Percentiles rank a stretch among this genome's conserved stretches.
Evolutionary conservation across 1,140 invertebrate genomes (phyloP).

Genomic region (Odontomachus brunneus): DNA sequence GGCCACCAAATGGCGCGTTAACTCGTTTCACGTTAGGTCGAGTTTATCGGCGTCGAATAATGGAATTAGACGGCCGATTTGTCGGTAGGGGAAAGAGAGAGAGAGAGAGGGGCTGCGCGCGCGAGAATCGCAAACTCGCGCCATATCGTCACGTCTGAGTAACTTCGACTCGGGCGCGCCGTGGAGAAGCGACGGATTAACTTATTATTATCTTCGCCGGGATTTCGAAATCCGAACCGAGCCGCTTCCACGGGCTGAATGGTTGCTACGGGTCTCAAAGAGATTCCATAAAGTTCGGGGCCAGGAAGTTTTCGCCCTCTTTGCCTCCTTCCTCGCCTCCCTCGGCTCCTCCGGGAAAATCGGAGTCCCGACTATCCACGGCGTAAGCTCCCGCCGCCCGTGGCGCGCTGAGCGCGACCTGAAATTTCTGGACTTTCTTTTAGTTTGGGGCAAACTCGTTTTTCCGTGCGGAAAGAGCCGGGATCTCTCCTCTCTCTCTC

Average conservation of each 20-base stretch:
- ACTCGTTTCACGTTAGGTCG: constrained; percentile 55
- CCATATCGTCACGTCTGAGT: constrained; percentile 49
- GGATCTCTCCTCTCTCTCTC: background rate
- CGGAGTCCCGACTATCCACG: constrained; percentile 42
- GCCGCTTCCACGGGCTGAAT: background rate
- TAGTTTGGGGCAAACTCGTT: constrained; percentile 63
- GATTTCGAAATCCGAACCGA: constrained; percentile 43
- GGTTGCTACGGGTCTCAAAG: constrained; percentile 37
- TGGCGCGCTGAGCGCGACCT: constrained; percentile 46
- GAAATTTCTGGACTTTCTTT: constrained; percentile 68
- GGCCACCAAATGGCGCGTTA: constrained; percentile 39
- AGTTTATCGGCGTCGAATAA: constrained; percentile 55
- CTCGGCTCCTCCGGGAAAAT: constrained; percentile 30
- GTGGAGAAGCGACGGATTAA: constrained; percentile 43
- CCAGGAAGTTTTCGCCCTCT: constrained; percentile 60
- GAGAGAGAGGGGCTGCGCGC: background rate
- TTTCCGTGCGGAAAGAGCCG: constrained; percentile 63
- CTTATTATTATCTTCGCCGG: constrained; percentile 69
- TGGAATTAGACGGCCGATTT: constrained; percentile 55
- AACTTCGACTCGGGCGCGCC: constrained; percentile 23
- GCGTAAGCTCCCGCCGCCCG: constrained; percentile 13
- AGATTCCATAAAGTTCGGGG: constrained; percentile 71
- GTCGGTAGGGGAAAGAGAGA: constrained; percentile 4
- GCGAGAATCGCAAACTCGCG: constrained; percentile 14
- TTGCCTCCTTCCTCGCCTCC: too few relatives aligned